Percentiles rank a stretch among this genome's conserved stretches.
phyloP scores from a whole-genome alignment of 2,888 invertebrate genomes.

The Sinopyrophorus schimmeli region DNA sequence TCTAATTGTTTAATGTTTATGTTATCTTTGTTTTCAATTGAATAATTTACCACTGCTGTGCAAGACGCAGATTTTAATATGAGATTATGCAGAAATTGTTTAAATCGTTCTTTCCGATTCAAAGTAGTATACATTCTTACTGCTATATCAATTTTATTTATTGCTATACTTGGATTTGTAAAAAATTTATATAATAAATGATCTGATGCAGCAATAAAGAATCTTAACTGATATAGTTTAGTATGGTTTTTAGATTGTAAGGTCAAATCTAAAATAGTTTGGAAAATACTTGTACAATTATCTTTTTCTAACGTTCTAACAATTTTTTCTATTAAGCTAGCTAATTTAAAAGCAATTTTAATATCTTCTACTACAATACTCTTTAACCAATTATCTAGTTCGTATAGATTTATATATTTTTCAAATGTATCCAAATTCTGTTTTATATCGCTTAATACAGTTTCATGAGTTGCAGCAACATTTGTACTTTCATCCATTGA shows the following conservation, averaged over 20 bases:
- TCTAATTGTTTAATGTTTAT: conserved; percentile 35
- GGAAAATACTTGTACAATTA: conserved; percentile 55
- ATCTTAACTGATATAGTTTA: conserved; percentile 40
- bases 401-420: conserved; percentile 58
- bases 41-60: conserved; percentile 44
- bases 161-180: conserved; percentile 45
- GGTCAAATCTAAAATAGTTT: conserved; percentile 55
- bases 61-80: conserved; percentile 45
- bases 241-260: conserved; percentile 46
- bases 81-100: conserved; percentile 47
- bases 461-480: conserved; percentile 18
- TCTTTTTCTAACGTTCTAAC: conserved; percentile 56
- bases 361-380: conserved; percentile 57
- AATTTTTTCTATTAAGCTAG: conserved; percentile 61
- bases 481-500: no score
- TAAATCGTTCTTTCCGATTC: conserved; percentile 53
- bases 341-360: conserved; percentile 59
- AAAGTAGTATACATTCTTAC: conserved; percentile 54
- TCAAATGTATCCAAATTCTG: conserved; percentile 60
- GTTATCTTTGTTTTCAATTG: conserved; percentile 32
- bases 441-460: conserved; percentile 45
- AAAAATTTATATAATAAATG: conserved; percentile 55
- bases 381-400: conserved; percentile 57
- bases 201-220: conserved; percentile 55
- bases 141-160: conserved; percentile 51